Base-by-base conservation (phyloP, 2,113 vertebrate genomes). In the Bambusicola thoracicus region DNA sequence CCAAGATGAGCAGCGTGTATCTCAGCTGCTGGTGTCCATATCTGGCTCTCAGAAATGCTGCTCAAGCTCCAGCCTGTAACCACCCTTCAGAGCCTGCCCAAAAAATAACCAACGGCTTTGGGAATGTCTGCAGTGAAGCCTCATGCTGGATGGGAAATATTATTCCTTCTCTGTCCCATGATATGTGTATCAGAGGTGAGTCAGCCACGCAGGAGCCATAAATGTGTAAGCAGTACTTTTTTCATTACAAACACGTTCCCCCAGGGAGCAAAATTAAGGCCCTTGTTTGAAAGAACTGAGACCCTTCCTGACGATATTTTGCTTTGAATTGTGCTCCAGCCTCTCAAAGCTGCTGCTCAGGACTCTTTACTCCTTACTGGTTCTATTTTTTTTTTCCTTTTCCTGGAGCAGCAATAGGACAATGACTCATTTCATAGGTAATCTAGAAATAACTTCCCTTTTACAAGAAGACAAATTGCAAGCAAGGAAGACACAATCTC, bases 391-490 rank as follows among this genome's bases (percentile, higher is more conserved):
- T 56, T n/a, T 55, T 58, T n/a, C 11, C 30, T n/a, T 58, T 58
- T n/a, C 32, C 61, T 74, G 56, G 40, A 74, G 55, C 27, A 81
- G 32, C 66, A 89, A 55, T 46, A 66, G 49, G 40, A 69, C 25
- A 84, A 56, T 74, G 66, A 78, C 49, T 65, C 55, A 81, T 82
- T 81, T 51, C 2, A 1, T 34, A 46, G 72, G 44, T 82, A 66
- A 86, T 66, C 49, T n/a, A 74, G 69, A 87, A 92, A 55, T 78
- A 43, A 30, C 73, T 87, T 92, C 81, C 48, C 24, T 93, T 85
- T 89, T 53, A 68, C n/a, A 73, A 67, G 25, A 81, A 40, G 44
- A 68, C 14, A 43, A 81, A 76, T 7, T 89, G n/a, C 53, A 81
- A 48, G 19, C 22, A 81, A 30, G 44, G 66, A 81, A 36, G 58